These are phyloP conservation scores for Lysandra coridon DNA, from an alignment of 2,888 invertebrate species.

Conservation along the genomic window DNA sequence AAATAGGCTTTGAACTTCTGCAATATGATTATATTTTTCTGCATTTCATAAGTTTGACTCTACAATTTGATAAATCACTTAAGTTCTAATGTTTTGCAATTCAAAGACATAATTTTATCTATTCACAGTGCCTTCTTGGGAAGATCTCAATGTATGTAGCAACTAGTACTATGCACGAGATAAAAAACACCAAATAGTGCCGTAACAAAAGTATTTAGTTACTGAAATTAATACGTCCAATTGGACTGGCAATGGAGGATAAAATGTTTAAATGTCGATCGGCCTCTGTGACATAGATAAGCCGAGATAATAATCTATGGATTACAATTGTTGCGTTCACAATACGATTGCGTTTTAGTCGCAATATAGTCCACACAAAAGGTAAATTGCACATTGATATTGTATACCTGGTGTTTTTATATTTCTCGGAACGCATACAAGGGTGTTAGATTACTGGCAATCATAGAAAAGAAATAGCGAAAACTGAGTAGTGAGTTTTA, in stretches of 20 bases:
- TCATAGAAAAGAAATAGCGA: neutral
- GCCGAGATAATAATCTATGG: constrained; percentile 73
- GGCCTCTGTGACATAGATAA: constrained; percentile 70
- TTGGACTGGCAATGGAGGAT: constrained; percentile 58
- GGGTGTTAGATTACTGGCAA: constrained; percentile 53
- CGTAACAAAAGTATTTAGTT: neutral
- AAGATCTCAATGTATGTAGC: neutral
- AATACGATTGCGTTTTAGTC: constrained; percentile 73
- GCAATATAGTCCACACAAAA: constrained; percentile 71
- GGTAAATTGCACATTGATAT: constrained; percentile 74
- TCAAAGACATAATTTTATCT: too few species aligned
- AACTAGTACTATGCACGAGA: neutral
- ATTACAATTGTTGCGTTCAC: constrained; percentile 69
- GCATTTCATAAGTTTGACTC: too few species aligned
- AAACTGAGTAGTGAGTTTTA: neutral
- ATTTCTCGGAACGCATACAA: constrained; percentile 54
- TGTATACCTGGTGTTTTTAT: constrained; percentile 72
- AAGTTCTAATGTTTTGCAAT: too few species aligned
- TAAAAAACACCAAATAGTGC: neutral
- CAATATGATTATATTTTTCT: too few species aligned
- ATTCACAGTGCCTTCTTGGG: neutral
- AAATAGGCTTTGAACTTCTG: too few species aligned
- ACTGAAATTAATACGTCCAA: constrained; percentile 39
- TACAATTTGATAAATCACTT: too few species aligned
- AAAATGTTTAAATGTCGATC: constrained; percentile 70